phyloP scores from a whole-genome alignment of 1,140 invertebrate species.

The Parasteatoda tepidariorum region DNA sequence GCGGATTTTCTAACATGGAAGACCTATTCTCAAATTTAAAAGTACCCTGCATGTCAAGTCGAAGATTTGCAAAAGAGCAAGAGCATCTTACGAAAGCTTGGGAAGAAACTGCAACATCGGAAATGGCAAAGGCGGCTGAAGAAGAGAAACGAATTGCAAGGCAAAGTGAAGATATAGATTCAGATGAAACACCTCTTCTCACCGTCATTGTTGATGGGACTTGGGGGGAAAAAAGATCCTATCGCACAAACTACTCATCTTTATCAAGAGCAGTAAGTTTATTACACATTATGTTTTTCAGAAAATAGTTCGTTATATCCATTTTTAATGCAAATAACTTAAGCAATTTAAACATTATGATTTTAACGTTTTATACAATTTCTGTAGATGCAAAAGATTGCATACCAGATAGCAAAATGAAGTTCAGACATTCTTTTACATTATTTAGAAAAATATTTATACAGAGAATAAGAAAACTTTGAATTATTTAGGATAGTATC shows the following conservation, averaged over 20 bases:
- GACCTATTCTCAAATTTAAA: background rate
- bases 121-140: background rate
- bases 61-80: background rate
- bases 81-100: background rate
- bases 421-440: too few relatives aligned
- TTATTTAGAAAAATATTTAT: too few relatives aligned
- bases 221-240: constrained; percentile 66
- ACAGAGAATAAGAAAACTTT: too few relatives aligned
- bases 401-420: too few relatives aligned
- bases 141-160: constrained; percentile 56
- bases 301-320: too few relatives aligned
- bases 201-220: constrained; percentile 66
- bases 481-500: too few relatives aligned
- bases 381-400: too few relatives aligned
- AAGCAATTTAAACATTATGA: too few relatives aligned
- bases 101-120: background rate
- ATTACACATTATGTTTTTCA: too few relatives aligned
- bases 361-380: too few relatives aligned
- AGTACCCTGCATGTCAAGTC: background rate
- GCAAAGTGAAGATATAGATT: constrained; percentile 62
- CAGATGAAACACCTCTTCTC: constrained; percentile 64
- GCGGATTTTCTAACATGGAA: background rate
- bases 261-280: constrained; percentile 63
- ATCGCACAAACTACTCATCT: constrained; percentile 62
- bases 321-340: too few relatives aligned